Evolutionary conservation across 2,113 vertebrate species (phyloP).

Genomic region (Thalassarche chlororhynchos): DNA sequence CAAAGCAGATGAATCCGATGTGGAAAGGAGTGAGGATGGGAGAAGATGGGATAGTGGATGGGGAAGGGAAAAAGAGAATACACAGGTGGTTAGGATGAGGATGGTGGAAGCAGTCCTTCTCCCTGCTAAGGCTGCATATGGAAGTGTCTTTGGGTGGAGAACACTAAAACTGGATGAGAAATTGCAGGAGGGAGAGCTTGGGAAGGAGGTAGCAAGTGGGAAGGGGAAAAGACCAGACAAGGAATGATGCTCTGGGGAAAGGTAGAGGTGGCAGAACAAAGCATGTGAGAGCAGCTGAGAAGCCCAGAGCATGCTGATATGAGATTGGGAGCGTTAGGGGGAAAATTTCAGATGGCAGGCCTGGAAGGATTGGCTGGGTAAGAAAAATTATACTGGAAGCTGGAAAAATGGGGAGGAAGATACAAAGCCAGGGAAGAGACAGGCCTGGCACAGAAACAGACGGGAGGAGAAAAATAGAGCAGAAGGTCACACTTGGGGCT

Average conservation of each 20-base stretch:
- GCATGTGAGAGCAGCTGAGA: rapidly evolving
- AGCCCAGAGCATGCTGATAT: neutral
- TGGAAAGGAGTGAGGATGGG: neutral
- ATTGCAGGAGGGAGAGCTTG: neutral
- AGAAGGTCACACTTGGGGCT: neutral
- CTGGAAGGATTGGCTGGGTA: neutral
- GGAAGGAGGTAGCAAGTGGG: neutral
- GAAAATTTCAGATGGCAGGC: neutral
- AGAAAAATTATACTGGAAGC: neutral
- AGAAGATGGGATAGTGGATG: neutral
- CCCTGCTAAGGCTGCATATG: neutral
- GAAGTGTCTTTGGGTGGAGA: neutral
- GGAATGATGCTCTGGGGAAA: neutral
- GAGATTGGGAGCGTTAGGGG: neutral
- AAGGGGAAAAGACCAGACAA: neutral
- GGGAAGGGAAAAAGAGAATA: neutral
- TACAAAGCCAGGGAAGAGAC: neutral
- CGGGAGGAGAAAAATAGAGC: neutral
- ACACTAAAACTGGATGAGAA: neutral
- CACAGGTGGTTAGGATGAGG: neutral
- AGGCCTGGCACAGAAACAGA: neutral
- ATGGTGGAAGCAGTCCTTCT: neutral
- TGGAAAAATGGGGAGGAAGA: neutral
- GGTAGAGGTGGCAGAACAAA: neutral
- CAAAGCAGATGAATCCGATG: neutral